Evolutionary conservation across 2,113 vertebrate species (phyloP).

Genomic region (Chroicocephalus ridibundus): DNA sequence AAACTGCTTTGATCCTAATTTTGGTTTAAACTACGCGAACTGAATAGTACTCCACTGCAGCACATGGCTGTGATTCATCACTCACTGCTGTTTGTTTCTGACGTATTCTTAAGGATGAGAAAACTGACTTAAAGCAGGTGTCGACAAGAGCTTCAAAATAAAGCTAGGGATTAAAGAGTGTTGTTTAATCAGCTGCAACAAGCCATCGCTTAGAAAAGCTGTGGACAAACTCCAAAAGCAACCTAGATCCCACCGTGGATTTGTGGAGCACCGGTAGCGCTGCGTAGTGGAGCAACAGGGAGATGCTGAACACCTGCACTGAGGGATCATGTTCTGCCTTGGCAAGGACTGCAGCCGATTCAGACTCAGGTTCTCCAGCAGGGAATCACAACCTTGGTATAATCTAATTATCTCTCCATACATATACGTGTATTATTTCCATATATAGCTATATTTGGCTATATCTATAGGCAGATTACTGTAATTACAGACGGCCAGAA

Average conservation of each 20-base stretch:
- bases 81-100: not conserved
- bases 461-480: not conserved
- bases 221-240: conserved; percentile 33
- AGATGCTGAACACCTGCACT: not conserved
- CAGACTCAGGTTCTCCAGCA: not conserved
- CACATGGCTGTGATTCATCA: not conserved
- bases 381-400: not conserved
- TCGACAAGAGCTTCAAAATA: not conserved
- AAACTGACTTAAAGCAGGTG: conserved; percentile 9
- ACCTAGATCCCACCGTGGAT: not conserved
- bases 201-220: conserved; percentile 2
- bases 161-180: conserved; percentile 13
- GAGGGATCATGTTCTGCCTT: not conserved
- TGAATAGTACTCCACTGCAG: not conserved
- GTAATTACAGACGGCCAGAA: conserved; percentile 1
- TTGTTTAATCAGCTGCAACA: conserved; percentile 31
- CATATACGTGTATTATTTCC: not conserved
- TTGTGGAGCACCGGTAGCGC: not conserved
- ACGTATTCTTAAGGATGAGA: not conserved
- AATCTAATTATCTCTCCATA: conserved; percentile 23
- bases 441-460: not conserved
- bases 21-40: not conserved
- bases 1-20: not conserved
- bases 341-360: not conserved
- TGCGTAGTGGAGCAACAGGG: not conserved